Evolutionary conservation across 64 coral and sea anemone species (phyloP).

Genomic region (Catalaphyllia jardinei): DNA sequence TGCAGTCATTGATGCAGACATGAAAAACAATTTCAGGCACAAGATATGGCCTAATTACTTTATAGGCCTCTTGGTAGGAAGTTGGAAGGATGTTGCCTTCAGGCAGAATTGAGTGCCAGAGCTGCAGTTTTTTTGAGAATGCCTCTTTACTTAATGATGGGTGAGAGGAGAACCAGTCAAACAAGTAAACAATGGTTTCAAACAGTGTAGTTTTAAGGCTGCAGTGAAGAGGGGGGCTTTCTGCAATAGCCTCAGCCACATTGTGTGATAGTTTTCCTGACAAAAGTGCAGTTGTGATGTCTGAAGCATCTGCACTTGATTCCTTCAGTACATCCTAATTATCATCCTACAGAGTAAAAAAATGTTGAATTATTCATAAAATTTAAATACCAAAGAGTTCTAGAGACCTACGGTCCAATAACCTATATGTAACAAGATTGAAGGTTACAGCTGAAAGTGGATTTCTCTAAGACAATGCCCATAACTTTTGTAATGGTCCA

Average conservation of each 20-base stretch:
- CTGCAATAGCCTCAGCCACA: not conserved
- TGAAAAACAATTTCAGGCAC: slow-evolving; percentile 48
- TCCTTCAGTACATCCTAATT: too few relatives aligned
- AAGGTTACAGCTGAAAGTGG: too few relatives aligned
- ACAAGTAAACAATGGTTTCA: slow-evolving; percentile 23
- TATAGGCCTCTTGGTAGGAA: slow-evolving; percentile 51
- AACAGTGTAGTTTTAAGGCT: slow-evolving; percentile 29
- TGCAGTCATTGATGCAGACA: slow-evolving; percentile 65
- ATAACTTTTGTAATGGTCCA: too few relatives aligned
- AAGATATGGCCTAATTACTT: slow-evolving; percentile 33
- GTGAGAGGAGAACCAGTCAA: slow-evolving; percentile 49
- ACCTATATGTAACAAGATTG: too few relatives aligned
- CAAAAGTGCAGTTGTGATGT: too few relatives aligned
- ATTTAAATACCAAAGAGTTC: too few relatives aligned
- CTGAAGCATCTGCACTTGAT: too few relatives aligned
- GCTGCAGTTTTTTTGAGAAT: slow-evolving; percentile 48
- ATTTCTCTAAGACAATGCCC: too few relatives aligned
- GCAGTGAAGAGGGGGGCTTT: slow-evolving; percentile 21
- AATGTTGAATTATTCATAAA: too few relatives aligned
- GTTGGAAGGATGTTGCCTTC: slow-evolving; percentile 50
- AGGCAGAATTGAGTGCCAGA: slow-evolving; percentile 52
- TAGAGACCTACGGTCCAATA: too few relatives aligned
- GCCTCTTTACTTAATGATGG: slow-evolving; percentile 67
- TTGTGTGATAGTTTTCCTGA: too few relatives aligned
- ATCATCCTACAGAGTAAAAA: too few relatives aligned